Evolutionary conservation across 2,888 invertebrate species (phyloP).

Genomic region (Epirrita christyi): DNA sequence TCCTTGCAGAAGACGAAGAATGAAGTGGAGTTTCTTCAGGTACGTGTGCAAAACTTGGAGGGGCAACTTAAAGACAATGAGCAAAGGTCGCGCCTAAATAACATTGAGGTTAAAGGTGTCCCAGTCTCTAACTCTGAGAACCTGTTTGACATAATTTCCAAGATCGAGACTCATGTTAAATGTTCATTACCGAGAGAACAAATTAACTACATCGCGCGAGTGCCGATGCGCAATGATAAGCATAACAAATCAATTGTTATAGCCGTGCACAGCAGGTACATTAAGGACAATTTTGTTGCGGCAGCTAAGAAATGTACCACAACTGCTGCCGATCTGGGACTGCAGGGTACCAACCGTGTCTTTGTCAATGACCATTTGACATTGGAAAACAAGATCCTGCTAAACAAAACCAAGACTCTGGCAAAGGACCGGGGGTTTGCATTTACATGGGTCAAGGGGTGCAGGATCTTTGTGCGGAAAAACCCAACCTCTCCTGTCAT

Average conservation of each 20-base stretch:
- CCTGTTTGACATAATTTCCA: constrained; percentile 10
- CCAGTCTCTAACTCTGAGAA: constrained; percentile 17
- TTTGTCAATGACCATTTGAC: constrained; percentile 40
- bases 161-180: constrained; percentile 13
- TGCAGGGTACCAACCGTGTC: constrained; percentile 23
- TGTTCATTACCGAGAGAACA: constrained; percentile 17
- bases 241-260: constrained; percentile 21
- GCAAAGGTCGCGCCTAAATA: neutral
- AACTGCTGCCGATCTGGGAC: constrained; percentile 18
- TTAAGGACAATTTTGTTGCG: too few relatives aligned
- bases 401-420: too few relatives aligned
- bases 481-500: constrained; percentile 5
- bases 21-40: neutral
- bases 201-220: constrained; percentile 22
- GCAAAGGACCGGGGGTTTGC: too few relatives aligned
- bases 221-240: constrained; percentile 19
- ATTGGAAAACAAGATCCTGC: constrained; percentile 30
- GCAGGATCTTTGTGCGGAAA: too few relatives aligned
- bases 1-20: too few relatives aligned
- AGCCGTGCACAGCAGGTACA: too few relatives aligned
- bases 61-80: neutral
- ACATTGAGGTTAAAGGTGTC: neutral
- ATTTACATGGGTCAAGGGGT: too few relatives aligned
- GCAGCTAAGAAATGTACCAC: constrained; percentile 22
- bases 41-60: neutral